phyloP scores from a whole-genome alignment of 1,140 invertebrate species.

The Drosophila insularis region DNA sequence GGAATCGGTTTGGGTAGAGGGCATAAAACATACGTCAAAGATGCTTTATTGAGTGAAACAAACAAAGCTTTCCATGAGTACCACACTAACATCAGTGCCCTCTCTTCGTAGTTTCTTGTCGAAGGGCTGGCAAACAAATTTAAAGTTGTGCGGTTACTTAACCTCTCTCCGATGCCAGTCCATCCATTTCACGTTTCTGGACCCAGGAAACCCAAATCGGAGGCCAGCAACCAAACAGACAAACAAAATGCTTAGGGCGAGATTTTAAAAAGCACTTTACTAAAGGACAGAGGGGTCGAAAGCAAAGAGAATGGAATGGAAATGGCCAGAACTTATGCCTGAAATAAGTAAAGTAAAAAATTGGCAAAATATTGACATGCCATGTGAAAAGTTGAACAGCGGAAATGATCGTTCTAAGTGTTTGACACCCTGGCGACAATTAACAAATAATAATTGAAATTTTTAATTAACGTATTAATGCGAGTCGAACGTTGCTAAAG shows the following conservation, averaged over 20 bases:
- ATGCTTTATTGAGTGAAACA: constrained; percentile 77
- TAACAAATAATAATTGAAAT: not conserved
- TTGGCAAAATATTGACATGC: constrained; percentile 73
- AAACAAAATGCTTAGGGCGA: constrained; percentile 67
- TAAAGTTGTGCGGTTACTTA: constrained; percentile 76
- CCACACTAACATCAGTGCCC: not conserved
- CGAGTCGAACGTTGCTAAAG: too few species aligned
- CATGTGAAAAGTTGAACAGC: constrained; percentile 17
- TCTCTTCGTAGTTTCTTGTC: constrained; percentile 14
- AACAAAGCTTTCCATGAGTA: constrained; percentile 46
- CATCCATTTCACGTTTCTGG: constrained; percentile 1
- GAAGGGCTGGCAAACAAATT: constrained; percentile 61
- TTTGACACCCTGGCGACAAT: not conserved
- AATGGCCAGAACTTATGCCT: constrained; percentile 9
- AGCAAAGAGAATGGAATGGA: not conserved
- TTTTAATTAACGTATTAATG: too few species aligned
- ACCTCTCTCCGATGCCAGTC: not conserved
- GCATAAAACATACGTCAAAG: constrained; percentile 63
- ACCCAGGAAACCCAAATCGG: constrained; percentile 21
- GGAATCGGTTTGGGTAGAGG: constrained; percentile 15
- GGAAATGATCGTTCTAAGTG: not conserved
- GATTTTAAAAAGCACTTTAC: constrained; percentile 79
- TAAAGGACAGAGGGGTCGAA: constrained; percentile 46
- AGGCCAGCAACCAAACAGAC: constrained; percentile 56
- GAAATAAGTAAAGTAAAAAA: constrained; percentile 40